Evolutionary conservation across 2,113 vertebrate species (phyloP).

Genomic region (Leuciscus idus): DNA sequence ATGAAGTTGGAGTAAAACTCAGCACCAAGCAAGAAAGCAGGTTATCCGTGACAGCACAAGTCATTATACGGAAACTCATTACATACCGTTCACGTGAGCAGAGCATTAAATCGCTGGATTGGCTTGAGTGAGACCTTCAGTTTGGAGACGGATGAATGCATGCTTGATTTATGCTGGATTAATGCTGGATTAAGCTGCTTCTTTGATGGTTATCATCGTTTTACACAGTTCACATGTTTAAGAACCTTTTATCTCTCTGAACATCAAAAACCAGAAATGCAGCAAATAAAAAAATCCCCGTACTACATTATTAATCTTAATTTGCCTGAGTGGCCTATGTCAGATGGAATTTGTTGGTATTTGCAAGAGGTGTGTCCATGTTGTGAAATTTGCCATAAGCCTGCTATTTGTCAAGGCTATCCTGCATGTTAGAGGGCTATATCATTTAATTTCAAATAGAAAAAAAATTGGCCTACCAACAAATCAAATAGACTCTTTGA

Average conservation of each 20-base stretch:
- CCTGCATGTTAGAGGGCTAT: background rate
- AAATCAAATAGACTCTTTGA: background rate
- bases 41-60: conserved; percentile 66
- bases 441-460: background rate
- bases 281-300: background rate
- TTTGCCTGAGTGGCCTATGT: conserved; percentile 8
- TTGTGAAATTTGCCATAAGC: background rate
- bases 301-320: conserved; percentile 10
- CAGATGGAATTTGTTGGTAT: conserved; percentile 14
- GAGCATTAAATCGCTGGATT: conserved; percentile 37
- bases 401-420: background rate
- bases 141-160: conserved; percentile 41
- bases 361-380: conserved; percentile 15
- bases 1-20: conserved; percentile 69
- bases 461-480: background rate
- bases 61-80: conserved; percentile 69
- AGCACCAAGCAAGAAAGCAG: conserved; percentile 60
- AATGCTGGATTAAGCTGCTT: conserved; percentile 41
- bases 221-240: background rate
- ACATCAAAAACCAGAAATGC: background rate
- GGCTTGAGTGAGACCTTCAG: background rate
- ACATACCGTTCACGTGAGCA: conserved; percentile 42
- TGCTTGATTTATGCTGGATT: conserved; percentile 49
- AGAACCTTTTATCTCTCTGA: background rate
- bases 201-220: conserved; percentile 46